A percentile compares a stretch with the other conserved stretches of the same genome.
Evolutionary conservation across 2,888 invertebrate species (phyloP).

Genomic region (Drosophila anomalipes): DNA sequence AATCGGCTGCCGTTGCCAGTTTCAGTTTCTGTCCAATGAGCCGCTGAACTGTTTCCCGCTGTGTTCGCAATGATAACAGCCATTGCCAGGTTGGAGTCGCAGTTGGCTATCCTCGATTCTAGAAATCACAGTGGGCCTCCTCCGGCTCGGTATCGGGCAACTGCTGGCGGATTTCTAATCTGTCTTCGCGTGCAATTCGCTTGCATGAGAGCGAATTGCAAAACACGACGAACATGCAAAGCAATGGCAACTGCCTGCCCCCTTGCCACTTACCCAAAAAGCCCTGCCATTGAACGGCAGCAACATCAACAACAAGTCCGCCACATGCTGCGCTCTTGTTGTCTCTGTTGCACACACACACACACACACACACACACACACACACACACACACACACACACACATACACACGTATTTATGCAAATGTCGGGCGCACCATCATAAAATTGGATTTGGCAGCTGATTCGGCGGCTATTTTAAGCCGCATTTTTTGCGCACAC

Average conservation of each 20-base stretch:
- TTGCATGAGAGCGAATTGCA: conserved; percentile 72
- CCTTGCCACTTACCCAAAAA: not conserved
- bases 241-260: conserved; percentile 38
- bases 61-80: conserved; percentile 70
- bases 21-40: conserved; percentile 2
- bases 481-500: conserved; percentile 57
- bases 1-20: conserved; percentile 26
- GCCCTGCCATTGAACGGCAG: conserved; percentile 31
- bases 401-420: conserved; percentile 53
- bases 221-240: conserved; percentile 74
- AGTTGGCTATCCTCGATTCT: conserved; percentile 26
- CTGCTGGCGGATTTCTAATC: conserved; percentile 70
- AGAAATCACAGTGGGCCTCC: conserved; percentile 34
- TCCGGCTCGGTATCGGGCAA: conserved; percentile 23
- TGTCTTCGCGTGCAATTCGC: conserved; percentile 78
- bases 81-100: conserved; percentile 17
- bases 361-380: conserved; percentile 24
- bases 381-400: conserved; percentile 10
- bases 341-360: conserved; percentile 37
- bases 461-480: conserved; percentile 77
- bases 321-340: conserved; percentile 69
- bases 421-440: conserved; percentile 65
- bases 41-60: conserved; percentile 55
- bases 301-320: conserved; percentile 59
- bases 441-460: conserved; percentile 82